Evolutionary conservation across 2,888 invertebrate genomes (phyloP).

Genomic region (Sipha maydis): DNA sequence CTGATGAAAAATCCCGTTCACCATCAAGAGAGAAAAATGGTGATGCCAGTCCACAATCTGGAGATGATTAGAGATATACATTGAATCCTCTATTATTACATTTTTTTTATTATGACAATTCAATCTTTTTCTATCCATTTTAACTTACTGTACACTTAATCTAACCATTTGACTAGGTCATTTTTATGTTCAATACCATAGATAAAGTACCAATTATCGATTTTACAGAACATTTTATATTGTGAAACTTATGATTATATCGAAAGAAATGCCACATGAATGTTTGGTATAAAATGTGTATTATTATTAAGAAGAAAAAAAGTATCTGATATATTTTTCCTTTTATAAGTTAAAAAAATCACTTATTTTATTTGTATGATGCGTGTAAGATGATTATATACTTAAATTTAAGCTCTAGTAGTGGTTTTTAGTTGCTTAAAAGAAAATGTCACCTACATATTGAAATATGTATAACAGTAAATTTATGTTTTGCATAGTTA

Average conservation of each 20-base stretch:
- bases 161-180: slow-evolving; percentile 45
- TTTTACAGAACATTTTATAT: slow-evolving; percentile 58
- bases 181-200: slow-evolving; percentile 52
- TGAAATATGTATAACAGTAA: background rate
- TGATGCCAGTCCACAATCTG: slow-evolving; percentile 67
- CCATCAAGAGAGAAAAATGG: slow-evolving; percentile 70
- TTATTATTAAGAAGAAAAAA: slow-evolving; percentile 4
- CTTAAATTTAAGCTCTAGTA: slow-evolving; percentile 33
- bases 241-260: slow-evolving; percentile 38
- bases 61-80: slow-evolving; percentile 63
- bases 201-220: slow-evolving; percentile 44
- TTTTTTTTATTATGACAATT: slow-evolving; percentile 40
- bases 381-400: slow-evolving; percentile 51
- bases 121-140: slow-evolving; percentile 56
- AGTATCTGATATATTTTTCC: slow-evolving; percentile 24
- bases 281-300: slow-evolving; percentile 1
- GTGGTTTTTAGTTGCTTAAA: background rate
- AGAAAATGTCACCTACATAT: background rate
- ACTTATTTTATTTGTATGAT: slow-evolving; percentile 56
- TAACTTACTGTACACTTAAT: slow-evolving; percentile 56
- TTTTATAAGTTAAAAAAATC: slow-evolving; percentile 45
- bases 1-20: slow-evolving; percentile 68
- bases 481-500: background rate
- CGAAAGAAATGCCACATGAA: slow-evolving; percentile 13
- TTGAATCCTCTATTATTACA: slow-evolving; percentile 45